phyloP scores from a whole-genome alignment of 30 jellyfish, hydroid and myxozoan genomes.

The Morbakka virulenta region DNA sequence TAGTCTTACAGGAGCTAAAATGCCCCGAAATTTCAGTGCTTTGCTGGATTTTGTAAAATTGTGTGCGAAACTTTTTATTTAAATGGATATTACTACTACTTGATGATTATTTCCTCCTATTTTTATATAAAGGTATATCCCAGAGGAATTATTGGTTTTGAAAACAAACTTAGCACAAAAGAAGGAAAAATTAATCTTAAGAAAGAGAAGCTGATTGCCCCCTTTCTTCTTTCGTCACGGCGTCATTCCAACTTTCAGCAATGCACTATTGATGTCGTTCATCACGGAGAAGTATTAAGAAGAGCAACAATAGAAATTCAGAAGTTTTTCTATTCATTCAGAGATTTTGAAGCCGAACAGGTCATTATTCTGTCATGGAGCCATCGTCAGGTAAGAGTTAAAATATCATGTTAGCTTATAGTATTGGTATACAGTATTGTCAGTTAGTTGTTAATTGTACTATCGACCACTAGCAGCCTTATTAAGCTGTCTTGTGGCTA shows the following conservation, averaged over 20 bases:
- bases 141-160: background rate
- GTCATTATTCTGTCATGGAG: slow-evolving; percentile 54
- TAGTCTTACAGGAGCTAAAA: no score
- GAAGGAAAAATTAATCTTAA: background rate
- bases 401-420: no score
- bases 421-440: no score
- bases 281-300: background rate
- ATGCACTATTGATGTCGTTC: background rate
- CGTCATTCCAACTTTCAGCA: background rate
- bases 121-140: background rate
- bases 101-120: no score
- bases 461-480: no score
- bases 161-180: background rate
- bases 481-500: no score
- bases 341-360: slow-evolving; percentile 39
- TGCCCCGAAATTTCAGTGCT: no score
- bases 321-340: background rate
- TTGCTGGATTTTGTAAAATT: no score
- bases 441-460: no score
- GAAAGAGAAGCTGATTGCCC: background rate
- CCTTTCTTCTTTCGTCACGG: background rate
- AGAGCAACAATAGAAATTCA: background rate
- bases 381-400: background rate
- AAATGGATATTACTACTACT: no score
- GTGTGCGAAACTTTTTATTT: no score